phyloP scores from a whole-genome alignment of 2,797 vertebrate genomes.

The Phrynocephalus guinanensis region DNA sequence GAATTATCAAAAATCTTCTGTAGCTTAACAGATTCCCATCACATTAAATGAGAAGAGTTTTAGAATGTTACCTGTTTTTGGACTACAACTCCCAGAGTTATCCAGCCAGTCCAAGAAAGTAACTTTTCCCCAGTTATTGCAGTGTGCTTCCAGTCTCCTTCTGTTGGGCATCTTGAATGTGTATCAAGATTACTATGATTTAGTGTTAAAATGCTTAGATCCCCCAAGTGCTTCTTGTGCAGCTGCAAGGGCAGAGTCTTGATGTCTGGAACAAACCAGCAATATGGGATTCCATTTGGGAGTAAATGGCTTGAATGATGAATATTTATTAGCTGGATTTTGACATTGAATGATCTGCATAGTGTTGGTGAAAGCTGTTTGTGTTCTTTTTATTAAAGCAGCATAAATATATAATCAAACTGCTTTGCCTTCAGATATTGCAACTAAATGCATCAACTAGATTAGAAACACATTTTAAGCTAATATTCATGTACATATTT shows the following conservation, averaged over 20 bases:
- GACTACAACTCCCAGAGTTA: too few species aligned
- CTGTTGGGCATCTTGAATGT: constrained; percentile 44
- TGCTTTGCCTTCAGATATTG: neutral
- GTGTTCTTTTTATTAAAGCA: constrained; percentile 35
- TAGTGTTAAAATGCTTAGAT: constrained; percentile 54
- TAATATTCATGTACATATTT: neutral
- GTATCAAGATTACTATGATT: constrained; percentile 55
- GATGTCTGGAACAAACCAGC: constrained; percentile 49
- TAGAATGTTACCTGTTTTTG: too few species aligned
- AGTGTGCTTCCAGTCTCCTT: constrained; percentile 32
- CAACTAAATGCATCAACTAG: neutral
- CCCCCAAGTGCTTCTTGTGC: constrained; percentile 41
- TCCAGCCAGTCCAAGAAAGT: too few species aligned
- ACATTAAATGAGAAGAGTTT: too few species aligned
- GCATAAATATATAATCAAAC: neutral
- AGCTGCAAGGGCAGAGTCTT: constrained; percentile 57
- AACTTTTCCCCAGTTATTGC: constrained; percentile 13
- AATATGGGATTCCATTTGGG: constrained; percentile 35
- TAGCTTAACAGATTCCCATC: too few species aligned
- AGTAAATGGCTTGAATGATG: constrained; percentile 38
- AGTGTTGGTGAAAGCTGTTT: neutral
- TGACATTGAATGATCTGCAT: constrained; percentile 24
- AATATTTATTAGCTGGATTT: constrained; percentile 22
- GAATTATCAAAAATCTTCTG: neutral
- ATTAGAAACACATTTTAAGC: neutral